Conservation (phyloP, 2,888 invertebrate species). For the Scaptomyza cyrtandrae region DNA sequence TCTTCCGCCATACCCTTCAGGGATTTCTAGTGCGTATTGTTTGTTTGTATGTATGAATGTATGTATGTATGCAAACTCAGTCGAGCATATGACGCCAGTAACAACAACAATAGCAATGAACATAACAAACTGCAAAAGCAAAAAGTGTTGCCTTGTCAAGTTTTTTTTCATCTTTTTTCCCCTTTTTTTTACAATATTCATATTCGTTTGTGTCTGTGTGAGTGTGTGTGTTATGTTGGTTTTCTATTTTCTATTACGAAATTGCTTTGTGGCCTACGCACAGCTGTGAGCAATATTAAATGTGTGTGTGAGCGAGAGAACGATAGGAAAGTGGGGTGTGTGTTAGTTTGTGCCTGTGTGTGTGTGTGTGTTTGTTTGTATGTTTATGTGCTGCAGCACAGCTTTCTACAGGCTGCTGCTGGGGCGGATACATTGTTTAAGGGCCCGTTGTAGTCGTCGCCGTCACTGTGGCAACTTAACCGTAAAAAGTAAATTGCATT, state of each 20-base stretch:
- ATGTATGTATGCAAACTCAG: conserved; percentile 51
- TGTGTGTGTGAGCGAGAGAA: conserved; percentile 24
- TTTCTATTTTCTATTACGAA: conserved; percentile 70
- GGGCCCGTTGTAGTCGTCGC: conserved; percentile 28
- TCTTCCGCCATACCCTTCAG: conserved; percentile 2
- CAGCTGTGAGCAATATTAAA: conserved; percentile 59
- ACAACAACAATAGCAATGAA: conserved; percentile 28
- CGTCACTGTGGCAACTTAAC: conserved; percentile 44
- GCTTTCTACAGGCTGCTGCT: conserved; percentile 44
- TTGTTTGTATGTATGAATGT: conserved; percentile 44
- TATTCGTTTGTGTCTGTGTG: conserved; percentile 27
- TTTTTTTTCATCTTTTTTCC: conserved; percentile 17
- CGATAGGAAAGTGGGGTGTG: conserved; percentile 40
- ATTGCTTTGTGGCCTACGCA: conserved; percentile 68
- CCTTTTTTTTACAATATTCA: conserved; percentile 13
- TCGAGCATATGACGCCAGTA: conserved; percentile 63
- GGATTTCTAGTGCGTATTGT: conserved; percentile 43
- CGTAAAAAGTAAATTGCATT: conserved; percentile 50
- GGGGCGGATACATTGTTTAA: conserved; percentile 29
- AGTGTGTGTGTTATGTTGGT: conserved; percentile 32
- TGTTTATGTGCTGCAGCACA: conserved; percentile 19
- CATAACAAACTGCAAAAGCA: conserved; percentile 35
- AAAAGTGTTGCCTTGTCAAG: conserved; percentile 55
- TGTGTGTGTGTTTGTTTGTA: conserved; percentile 2
- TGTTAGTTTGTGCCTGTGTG: background rate